Base-by-base conservation (phyloP, 2,888 invertebrate genomes). In the Cantharis lateralis region DNA sequence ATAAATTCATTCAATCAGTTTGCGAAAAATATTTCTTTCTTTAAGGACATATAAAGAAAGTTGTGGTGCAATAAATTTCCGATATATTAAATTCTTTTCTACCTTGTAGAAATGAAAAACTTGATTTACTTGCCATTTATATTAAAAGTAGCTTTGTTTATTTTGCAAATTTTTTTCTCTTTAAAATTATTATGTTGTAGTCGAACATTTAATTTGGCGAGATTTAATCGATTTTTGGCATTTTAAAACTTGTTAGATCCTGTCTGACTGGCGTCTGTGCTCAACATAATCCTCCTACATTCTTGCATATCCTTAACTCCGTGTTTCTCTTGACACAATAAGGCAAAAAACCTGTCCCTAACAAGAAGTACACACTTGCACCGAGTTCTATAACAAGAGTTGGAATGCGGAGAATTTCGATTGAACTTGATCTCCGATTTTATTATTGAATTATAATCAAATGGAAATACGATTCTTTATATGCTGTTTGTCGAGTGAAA, bases 221-320 rank as follows among this genome's bases (percentile, higher is more conserved):
- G 48, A 48, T 48, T 48, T 48, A 28, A 28, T 48, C 74, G 74
- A 26, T 68, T 68, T 69, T 62, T 73, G 61, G 68, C 74, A 32
- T 69, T 70, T 68, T 20, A 10, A 69, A 74, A 74, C 74, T 70
- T 74, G 74, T 74, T 70, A 64, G 28, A 74, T 74, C 73, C 73
- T 69, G 74, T 69, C 74, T 13, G 68, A 13, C 61, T 68, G 73
- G 70, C 70, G 74, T 64, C 73, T 68, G 13, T 28, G 18, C 62
- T 62, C 74, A 32, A 26, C 16, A 70, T 63, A 70, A 74, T 74
- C 74, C 74, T 66, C 28, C 28, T 71, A 73, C 74, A 74, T 74
- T 74, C 74, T 74, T 74, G 74, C 74, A 74, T 74, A 74, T 74
- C 70, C 74, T 74, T 74, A 74, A 69, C 69, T 74, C 63, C 28